These are phyloP conservation scores for Mamestra brassicae DNA, from an alignment of 2,888 invertebrate genomes.

Conservation along the genomic window DNA sequence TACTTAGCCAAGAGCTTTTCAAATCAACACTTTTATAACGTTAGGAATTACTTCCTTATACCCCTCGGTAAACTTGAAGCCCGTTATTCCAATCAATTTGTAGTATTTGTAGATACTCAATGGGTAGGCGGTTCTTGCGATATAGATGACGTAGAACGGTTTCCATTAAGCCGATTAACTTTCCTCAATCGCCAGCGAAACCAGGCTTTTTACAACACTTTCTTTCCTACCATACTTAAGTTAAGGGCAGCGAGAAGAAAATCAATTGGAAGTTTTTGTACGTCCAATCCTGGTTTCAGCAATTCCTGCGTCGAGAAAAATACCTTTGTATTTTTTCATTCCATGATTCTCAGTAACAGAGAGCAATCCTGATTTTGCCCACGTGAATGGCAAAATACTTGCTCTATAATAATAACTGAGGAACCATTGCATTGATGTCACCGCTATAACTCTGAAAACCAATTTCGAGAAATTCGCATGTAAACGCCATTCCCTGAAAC, in stretches of 20 bases:
- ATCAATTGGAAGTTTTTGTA: neutral
- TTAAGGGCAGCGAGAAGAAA: neutral
- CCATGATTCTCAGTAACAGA: neutral
- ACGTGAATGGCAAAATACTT: neutral
- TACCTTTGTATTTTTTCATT: neutral
- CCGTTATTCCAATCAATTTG: conserved; percentile 27
- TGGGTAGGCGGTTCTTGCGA: conserved; percentile 30
- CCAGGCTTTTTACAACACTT: conserved; percentile 22
- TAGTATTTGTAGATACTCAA: conserved; percentile 17
- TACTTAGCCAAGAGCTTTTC: neutral
- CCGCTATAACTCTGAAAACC: too few species aligned
- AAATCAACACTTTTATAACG: neutral
- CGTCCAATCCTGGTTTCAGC: neutral
- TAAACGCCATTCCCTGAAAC: neutral
- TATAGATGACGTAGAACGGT: conserved; percentile 16
- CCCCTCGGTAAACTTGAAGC: neutral
- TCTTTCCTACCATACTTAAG: neutral
- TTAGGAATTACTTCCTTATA: neutral
- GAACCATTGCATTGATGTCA: neutral
- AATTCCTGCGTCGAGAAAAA: neutral
- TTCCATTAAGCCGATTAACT: conserved; percentile 39
- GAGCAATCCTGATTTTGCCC: neutral
- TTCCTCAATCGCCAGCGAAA: neutral
- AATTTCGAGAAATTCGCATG: neutral
- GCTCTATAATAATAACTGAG: neutral